Conservation (phyloP, 2,888 invertebrate genomes). For the Drosophila birchii region DNA sequence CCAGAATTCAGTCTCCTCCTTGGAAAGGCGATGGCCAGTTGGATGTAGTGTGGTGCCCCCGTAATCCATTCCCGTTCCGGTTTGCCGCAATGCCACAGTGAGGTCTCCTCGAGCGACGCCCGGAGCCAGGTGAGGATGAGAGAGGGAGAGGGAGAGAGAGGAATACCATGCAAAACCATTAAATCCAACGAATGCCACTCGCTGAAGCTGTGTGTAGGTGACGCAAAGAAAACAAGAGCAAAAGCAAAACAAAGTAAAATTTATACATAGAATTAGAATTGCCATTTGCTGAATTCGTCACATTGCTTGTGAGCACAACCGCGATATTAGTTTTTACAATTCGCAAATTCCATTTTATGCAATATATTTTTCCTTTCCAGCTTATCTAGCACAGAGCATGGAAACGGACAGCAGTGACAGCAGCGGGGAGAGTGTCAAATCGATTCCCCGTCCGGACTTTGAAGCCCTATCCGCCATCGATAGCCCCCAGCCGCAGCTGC, state of each 20-base stretch:
- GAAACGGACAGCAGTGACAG: slow-evolving; percentile 62
- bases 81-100: slow-evolving; percentile 1
- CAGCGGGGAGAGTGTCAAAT: slow-evolving; percentile 73
- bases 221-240: slow-evolving; percentile 30
- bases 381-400: slow-evolving; percentile 34
- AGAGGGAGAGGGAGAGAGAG: background rate
- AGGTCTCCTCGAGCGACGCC: slow-evolving; percentile 10
- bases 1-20: background rate
- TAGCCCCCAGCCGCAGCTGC: slow-evolving; percentile 58
- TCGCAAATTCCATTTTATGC: background rate
- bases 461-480: slow-evolving; percentile 70
- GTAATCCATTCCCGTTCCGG: slow-evolving; percentile 16
- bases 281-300: slow-evolving; percentile 34
- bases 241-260: slow-evolving; percentile 11
- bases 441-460: slow-evolving; percentile 80
- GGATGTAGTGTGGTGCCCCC: background rate
- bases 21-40: background rate
- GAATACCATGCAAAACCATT: slow-evolving; percentile 25
- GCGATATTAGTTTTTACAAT: background rate
- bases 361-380: no score
- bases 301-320: slow-evolving; percentile 11
- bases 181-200: slow-evolving; percentile 32
- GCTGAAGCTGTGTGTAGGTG: slow-evolving; percentile 33
- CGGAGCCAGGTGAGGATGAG: slow-evolving; percentile 27
- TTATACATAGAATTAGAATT: slow-evolving; percentile 28